These are phyloP conservation scores for Drosophila anomalipes DNA, from an alignment of 2,888 invertebrate species.

Conservation along the genomic window DNA sequence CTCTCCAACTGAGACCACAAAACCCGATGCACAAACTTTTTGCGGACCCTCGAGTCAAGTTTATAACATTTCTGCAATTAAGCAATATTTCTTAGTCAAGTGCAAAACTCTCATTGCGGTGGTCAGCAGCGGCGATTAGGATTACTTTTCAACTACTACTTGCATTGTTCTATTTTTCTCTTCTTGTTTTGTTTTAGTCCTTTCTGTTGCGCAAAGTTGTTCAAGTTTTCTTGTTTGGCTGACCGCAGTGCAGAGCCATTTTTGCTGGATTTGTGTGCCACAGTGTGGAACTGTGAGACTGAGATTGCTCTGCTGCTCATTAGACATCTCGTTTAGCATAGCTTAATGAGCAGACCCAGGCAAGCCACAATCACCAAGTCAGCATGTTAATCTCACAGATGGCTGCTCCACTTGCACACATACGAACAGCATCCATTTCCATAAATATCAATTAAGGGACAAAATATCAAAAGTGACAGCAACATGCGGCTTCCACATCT, in stretches of 20 bases:
- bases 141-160: constrained; percentile 41
- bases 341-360: constrained; percentile 47
- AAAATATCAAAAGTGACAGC: constrained; percentile 70
- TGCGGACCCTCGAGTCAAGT: constrained; percentile 37
- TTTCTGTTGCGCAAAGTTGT: constrained; percentile 21
- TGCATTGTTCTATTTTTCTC: constrained; percentile 31
- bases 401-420: constrained; percentile 61
- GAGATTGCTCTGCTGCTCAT: constrained; percentile 14
- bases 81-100: constrained; percentile 64
- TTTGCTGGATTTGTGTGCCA: constrained; percentile 8
- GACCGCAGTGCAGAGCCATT: constrained; percentile 21
- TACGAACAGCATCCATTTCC: constrained; percentile 58
- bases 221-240: constrained; percentile 35
- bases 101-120: constrained; percentile 51
- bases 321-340: constrained; percentile 13
- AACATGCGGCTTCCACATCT: constrained; percentile 49
- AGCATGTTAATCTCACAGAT: constrained; percentile 63
- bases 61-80: constrained; percentile 65
- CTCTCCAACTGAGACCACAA: constrained; percentile 32
- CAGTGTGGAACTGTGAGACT: constrained; percentile 12
- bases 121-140: constrained; percentile 46
- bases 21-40: constrained; percentile 49
- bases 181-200: background rate
- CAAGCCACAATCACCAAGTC: background rate
- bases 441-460: constrained; percentile 75